Evolutionary conservation across 1,140 invertebrate genomes (phyloP), one percentile per base, ranked within the genome.

Genomic region (Ooceraea biroi): DNA sequence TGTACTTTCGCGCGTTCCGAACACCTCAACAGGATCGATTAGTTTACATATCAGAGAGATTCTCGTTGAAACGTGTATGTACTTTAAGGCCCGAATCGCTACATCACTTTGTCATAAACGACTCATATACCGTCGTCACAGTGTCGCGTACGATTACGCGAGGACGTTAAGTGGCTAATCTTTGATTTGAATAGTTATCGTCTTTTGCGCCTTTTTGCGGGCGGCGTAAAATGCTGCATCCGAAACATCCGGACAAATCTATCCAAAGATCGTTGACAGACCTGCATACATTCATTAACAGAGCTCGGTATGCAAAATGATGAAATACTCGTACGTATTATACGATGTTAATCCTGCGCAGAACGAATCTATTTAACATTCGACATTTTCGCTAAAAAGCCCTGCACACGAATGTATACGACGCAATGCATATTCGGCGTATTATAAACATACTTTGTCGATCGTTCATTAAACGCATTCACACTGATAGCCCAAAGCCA

Each of bases 161-260:
- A 65, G 27, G 60, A 76, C 25, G 12, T 77, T 50, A 77, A 36
- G 36, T 7, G 73, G 60, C 44, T 77, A 66, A 66, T 77, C 73
- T 76, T 76, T 65, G 58, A 76, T 76, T 63, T 25, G 10, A n/a
- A n/a, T n/a, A n/a, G n/a, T n/a, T 65, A 65, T 65, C 12, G 27
- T 22, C 27, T 14, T 3, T 17, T n/a, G n/a, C 57, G 57, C n/a
- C 25, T 25, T 30, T 76, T 76, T 22, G 48, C 27, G 44, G 27
- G 17, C 12, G n/a, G 36, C 36, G 27, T 57, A 27, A 46, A 72
- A 72, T 50, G 50, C 27, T 48, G 52, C 55, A 60, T 76, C 55
- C n/a, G 57, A 63, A 19, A 19, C 57, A 22, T n/a, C n/a, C n/a
- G n/a, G 17, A 60, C 65, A 48, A 63, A 76, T 76, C 44, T 44